Percentiles rank a stretch among this genome's conserved stretches.
Evolutionary conservation across 2,113 vertebrate genomes (phyloP).

Genomic region (Salvelinus sp.): DNA sequence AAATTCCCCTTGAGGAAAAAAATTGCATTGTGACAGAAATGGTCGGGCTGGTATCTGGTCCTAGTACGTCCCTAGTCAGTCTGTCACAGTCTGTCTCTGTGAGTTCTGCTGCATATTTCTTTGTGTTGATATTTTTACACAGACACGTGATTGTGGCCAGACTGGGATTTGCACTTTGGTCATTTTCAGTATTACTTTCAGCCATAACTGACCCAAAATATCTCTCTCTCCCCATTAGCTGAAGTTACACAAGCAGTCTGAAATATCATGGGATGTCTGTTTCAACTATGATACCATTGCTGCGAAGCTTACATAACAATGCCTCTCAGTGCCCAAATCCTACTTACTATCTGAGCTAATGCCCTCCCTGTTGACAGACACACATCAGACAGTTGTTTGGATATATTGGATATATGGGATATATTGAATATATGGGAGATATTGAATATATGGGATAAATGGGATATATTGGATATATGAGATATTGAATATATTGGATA

Average conservation of each 20-base stretch:
- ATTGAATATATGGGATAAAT: too few species aligned
- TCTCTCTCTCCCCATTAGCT: conserved; percentile 36
- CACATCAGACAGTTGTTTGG: background rate
- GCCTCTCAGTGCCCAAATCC: conserved; percentile 55
- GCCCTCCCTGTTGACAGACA: background rate
- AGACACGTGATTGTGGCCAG: conserved; percentile 37
- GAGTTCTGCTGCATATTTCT: conserved; percentile 1
- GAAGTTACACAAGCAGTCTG: conserved; percentile 66
- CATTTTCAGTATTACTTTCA: conserved; percentile 61
- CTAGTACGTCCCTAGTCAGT: too few species aligned
- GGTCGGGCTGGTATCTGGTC: too few species aligned
- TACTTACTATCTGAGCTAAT: background rate
- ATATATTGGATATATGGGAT: background rate
- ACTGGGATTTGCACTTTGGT: conserved; percentile 49
- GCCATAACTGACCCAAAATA: conserved; percentile 63
- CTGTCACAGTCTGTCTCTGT: conserved; percentile 6
- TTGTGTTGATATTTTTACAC: conserved; percentile 26
- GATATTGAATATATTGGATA: too few species aligned
- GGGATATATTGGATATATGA: too few species aligned
- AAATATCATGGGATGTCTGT: conserved; percentile 63
- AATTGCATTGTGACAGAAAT: too few species aligned
- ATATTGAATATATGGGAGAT: background rate
- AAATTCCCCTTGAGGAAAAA: too few species aligned
- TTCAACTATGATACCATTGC: conserved; percentile 66
- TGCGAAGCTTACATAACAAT: conserved; percentile 40